phyloP scores from a whole-genome alignment of 2,797 vertebrate species.

The Pipistrellus kuhlii region DNA sequence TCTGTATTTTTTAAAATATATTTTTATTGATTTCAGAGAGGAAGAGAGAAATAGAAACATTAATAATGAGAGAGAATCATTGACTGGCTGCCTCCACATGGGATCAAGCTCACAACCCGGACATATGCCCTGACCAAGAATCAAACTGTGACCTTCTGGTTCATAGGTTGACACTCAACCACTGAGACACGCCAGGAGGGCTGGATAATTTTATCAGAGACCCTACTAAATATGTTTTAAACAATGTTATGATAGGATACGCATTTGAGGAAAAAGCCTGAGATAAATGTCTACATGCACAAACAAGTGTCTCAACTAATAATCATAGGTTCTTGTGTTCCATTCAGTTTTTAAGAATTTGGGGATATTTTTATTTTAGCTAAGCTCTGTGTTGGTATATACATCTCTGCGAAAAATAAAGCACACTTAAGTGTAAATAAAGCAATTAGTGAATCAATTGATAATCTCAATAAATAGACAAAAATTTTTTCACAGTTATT shows the following conservation, averaged over 20 bases:
- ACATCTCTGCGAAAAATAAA: constrained; percentile 6
- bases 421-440: constrained; percentile 57
- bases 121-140: no score
- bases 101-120: no score
- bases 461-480: constrained; percentile 37
- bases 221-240: neutral
- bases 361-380: constrained; percentile 23
- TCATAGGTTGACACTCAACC: no score
- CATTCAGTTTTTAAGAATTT: constrained; percentile 50
- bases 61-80: no score
- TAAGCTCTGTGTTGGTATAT: neutral
- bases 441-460: constrained; percentile 10
- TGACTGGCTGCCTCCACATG: no score
- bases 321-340: constrained; percentile 16
- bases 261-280: constrained; percentile 39
- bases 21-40: no score
- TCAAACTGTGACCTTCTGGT: no score
- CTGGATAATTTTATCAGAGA: neutral
- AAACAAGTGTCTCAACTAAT: neutral
- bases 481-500: constrained; percentile 40
- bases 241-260: neutral
- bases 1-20: no score
- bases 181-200: no score
- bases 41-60: no score
- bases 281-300: neutral